Evolutionary conservation across 2,797 vertebrate genomes (phyloP).

Genomic region (Microctenopoma lineatum): DNA sequence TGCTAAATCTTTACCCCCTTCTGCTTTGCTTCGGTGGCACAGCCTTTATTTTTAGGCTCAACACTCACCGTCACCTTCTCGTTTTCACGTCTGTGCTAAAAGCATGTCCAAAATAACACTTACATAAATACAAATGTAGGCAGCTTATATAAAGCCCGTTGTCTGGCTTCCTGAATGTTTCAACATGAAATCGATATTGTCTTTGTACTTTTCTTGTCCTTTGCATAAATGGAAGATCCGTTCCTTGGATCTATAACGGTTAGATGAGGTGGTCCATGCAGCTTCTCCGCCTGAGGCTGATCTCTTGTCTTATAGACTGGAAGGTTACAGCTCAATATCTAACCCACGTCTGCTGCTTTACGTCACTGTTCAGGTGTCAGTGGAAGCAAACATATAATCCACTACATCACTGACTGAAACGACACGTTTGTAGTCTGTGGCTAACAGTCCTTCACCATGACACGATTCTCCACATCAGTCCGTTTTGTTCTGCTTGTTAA

Average conservation of each 20-base stretch:
- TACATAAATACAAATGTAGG: constrained; percentile 71
- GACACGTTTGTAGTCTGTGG: too few species aligned
- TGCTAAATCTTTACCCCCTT: not conserved
- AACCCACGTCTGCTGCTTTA: constrained; percentile 36
- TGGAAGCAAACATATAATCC: constrained; percentile 8
- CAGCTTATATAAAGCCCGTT: constrained; percentile 69
- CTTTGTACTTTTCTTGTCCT: constrained; percentile 41
- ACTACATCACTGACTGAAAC: too few species aligned
- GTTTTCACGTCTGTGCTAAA: constrained; percentile 19
- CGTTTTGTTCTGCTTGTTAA: too few species aligned
- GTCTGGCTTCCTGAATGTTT: constrained; percentile 44
- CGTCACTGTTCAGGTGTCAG: constrained; percentile 10
- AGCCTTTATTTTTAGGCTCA: constrained; percentile 11
- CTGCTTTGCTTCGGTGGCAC: not conserved
- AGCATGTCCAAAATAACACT: constrained; percentile 52
- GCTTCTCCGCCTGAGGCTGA: constrained; percentile 54
- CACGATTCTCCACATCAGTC: too few species aligned
- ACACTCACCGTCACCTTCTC: constrained; percentile 8
- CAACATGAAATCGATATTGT: constrained; percentile 53
- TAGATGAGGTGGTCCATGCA: constrained; percentile 41
- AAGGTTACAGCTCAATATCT: constrained; percentile 27
- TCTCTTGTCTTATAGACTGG: constrained; percentile 25
- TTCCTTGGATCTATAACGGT: constrained; percentile 62
- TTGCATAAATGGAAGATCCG: constrained; percentile 56
- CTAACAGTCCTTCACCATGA: too few species aligned